Evolutionary conservation across 2,888 invertebrate species (phyloP), one percentile per base, ranked within the genome.

Genomic region (Strigamia crassipes): DNA sequence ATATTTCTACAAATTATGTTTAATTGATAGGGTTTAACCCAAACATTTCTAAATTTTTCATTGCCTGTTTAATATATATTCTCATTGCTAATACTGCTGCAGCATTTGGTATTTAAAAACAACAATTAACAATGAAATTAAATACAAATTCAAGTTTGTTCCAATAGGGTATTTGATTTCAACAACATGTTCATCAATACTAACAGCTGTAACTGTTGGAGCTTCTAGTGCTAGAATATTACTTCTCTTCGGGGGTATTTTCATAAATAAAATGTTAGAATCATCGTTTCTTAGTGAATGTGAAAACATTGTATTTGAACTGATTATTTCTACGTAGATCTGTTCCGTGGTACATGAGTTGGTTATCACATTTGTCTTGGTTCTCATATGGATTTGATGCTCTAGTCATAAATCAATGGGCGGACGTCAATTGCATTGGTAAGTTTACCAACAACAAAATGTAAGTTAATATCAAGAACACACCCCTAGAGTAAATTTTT

Each of bases 351-450:
- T 86, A 86, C 81, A 84, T 86, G 42, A 80, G 83, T 9, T 86
- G 86, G 86, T 73, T 86, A 61, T 84, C 85, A 82, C 87, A 87
- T 84, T 80, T 88, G 15, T 88, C 88, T 5, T 88, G 88, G 88
- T 87, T 88, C 83, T 86, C 87, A 83, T 88, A 87, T 83, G 85
- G 86, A 23, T 87, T 87, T 83, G 88, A 88, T 84, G 85, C 87
- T 6, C 82, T 88, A 1, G 82, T 85, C 8, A 84, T 88, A 9
- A 88, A 88, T 83, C 88, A 88, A 83, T 88, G 88, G 88, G 78
- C 83, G 13, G 83, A 86, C 79, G 85, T 88, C 4, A 84, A 84
- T 6, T 56, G 85, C 56, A 87, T 88, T 46, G 82, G 83, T 82
- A 83, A 82, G 86, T 92, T 27, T 27, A 92, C 10, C 10, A 21